These are phyloP conservation scores for Rhabdomys pumilio DNA, from an alignment of 2,797 vertebrate species.

Conservation along the genomic window DNA sequence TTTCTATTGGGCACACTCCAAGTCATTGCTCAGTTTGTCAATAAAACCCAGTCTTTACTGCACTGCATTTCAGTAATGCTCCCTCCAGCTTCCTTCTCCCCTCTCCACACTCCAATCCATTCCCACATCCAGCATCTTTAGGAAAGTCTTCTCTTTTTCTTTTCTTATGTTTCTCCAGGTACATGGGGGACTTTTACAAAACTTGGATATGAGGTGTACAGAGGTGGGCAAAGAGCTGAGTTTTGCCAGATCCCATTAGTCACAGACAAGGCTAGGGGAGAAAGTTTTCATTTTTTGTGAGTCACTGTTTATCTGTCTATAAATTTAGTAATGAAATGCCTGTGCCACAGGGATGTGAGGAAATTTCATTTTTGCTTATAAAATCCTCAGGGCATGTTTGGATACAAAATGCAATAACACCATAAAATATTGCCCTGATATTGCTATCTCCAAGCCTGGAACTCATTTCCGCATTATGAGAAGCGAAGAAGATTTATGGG, in stretches of 20 bases:
- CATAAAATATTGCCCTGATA: slow-evolving; percentile 80
- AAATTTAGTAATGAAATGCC: slow-evolving; percentile 86
- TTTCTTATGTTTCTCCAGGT: neutral
- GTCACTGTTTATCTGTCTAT: slow-evolving; percentile 83
- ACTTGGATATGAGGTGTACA: neutral
- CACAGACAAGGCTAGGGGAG: slow-evolving; percentile 60
- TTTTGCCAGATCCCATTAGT: slow-evolving; percentile 55
- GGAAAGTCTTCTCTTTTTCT: neutral
- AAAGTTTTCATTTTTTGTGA: slow-evolving; percentile 79
- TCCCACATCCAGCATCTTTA: neutral
- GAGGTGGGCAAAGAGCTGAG: slow-evolving; percentile 20
- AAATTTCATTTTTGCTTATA: slow-evolving; percentile 86
- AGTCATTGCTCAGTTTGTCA: neutral
- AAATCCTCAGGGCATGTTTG: slow-evolving; percentile 81
- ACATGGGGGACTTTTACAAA: neutral
- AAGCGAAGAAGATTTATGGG: slow-evolving; percentile 74
- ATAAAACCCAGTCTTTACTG: neutral
- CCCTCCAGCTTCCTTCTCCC: neutral
- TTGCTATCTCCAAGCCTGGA: slow-evolving; percentile 73
- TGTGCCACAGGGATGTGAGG: slow-evolving; percentile 78
- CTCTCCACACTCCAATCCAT: too few relatives aligned
- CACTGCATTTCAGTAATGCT: neutral
- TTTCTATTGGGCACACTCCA: neutral
- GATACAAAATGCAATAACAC: slow-evolving; percentile 84
- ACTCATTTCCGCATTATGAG: slow-evolving; percentile 77